Conservation (phyloP, 2,888 invertebrate genomes). For the Nephrotoma flavescens region DNA sequence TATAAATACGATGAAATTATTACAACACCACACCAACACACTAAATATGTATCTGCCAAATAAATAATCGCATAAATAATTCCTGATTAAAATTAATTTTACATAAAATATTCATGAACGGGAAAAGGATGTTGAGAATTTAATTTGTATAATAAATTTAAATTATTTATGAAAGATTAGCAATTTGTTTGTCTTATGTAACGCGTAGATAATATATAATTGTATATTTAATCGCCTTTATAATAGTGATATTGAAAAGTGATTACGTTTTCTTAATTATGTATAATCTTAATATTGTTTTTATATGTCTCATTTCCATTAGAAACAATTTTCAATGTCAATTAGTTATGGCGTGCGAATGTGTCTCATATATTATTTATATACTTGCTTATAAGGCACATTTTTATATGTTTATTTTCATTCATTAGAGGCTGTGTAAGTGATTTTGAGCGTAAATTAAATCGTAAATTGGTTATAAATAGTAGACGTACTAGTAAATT, state of each 20-base stretch:
- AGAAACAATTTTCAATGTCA: not conserved
- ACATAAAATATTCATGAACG: not conserved
- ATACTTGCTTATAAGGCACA: no score
- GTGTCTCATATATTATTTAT: no score
- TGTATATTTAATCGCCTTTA: not conserved
- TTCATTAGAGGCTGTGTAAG: no score
- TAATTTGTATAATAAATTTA: not conserved
- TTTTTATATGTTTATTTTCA: no score
- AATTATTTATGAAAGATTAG: not conserved
- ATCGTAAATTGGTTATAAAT: no score
- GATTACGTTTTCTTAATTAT: not conserved
- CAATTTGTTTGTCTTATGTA: not conserved
- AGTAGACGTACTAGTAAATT: no score
- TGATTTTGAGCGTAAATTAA: no score
- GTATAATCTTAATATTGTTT: not conserved
- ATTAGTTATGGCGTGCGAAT: not conserved
- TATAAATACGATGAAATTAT: not conserved
- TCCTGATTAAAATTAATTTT: not conserved
- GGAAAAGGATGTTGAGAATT: not conserved
- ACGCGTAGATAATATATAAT: no score
- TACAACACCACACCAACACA: not conserved
- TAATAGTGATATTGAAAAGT: not conserved
- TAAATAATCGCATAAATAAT: not conserved
- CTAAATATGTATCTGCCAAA: not conserved
- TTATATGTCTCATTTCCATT: not conserved